phyloP scores from a whole-genome alignment of 2,888 invertebrate species.

The Tenthredo distinguenda region DNA sequence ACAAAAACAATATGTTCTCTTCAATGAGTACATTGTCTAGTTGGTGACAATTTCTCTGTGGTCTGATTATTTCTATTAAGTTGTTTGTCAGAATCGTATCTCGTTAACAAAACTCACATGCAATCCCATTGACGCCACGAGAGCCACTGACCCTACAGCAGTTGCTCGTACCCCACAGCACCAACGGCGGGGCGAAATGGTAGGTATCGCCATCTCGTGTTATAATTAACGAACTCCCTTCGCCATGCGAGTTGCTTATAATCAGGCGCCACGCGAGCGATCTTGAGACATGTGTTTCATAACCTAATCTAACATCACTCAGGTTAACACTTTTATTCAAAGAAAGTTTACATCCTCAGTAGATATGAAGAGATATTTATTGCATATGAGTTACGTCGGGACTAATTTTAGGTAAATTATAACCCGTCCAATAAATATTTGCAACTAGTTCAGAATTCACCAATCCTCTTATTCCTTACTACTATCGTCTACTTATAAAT shows the following conservation, averaged over 20 bases:
- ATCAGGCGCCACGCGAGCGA: neutral
- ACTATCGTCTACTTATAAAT: neutral
- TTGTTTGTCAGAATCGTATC: too few relatives aligned
- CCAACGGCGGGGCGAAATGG: too few relatives aligned
- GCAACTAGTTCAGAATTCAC: neutral
- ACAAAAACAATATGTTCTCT: too few relatives aligned
- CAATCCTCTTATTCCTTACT: neutral
- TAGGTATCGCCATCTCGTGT: neutral
- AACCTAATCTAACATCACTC: neutral
- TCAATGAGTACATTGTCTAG: too few relatives aligned
- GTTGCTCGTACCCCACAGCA: too few relatives aligned
- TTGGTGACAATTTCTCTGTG: too few relatives aligned
- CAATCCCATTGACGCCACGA: too few relatives aligned
- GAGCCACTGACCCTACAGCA: too few relatives aligned
- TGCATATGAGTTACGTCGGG: conserved; percentile 89
- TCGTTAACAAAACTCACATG: too few relatives aligned
- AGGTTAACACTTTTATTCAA: neutral
- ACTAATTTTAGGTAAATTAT: conserved; percentile 85
- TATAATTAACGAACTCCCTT: neutral
- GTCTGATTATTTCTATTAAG: too few relatives aligned
- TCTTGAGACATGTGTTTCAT: neutral
- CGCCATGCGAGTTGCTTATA: neutral
- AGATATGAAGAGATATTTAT: conserved; percentile 84
- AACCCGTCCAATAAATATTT: conserved; percentile 47
- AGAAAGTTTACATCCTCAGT: neutral